Evolutionary conservation across 2,113 vertebrate species (phyloP).

Genomic region (Notechis scutatus): DNA sequence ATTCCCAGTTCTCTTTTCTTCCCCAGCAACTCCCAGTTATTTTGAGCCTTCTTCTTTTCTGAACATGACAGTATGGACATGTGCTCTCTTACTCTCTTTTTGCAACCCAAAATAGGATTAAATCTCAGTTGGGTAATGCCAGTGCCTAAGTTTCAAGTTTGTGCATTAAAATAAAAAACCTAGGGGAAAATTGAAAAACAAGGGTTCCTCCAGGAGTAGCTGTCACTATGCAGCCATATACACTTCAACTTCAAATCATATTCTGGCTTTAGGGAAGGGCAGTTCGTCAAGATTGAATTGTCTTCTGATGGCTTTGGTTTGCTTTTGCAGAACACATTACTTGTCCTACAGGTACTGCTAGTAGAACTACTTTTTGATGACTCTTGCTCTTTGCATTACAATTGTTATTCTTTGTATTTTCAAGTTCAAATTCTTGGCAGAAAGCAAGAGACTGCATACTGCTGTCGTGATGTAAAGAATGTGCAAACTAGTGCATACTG

Average conservation of each 20-base stretch:
- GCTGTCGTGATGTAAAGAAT: not conserved
- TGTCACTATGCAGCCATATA: not conserved
- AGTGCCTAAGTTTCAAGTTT: not conserved
- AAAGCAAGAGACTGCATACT: too few relatives aligned
- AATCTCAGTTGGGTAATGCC: too few relatives aligned
- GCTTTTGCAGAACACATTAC: slow-evolving; percentile 1
- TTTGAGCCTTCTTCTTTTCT: not conserved
- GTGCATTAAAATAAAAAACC: not conserved
- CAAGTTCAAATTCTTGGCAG: not conserved
- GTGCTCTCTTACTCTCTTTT: too few relatives aligned
- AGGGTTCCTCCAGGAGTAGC: too few relatives aligned
- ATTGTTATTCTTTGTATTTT: not conserved
- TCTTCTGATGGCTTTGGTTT: not conserved
- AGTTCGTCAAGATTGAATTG: not conserved
- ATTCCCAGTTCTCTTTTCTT: not conserved
- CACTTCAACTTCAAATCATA: not conserved
- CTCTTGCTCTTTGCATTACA: not conserved
- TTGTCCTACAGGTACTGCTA: not conserved
- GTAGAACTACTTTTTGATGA: not conserved
- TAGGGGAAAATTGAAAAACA: not conserved
- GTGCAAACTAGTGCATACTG: not conserved
- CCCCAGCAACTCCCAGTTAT: not conserved
- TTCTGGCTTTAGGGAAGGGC: not conserved
- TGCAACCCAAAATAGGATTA: not conserved
- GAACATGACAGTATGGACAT: not conserved